A percentile compares a stretch with the other conserved stretches of the same genome.
phyloP scores from a whole-genome alignment of 2,113 vertebrate species.

The Amblyornis subalaris region DNA sequence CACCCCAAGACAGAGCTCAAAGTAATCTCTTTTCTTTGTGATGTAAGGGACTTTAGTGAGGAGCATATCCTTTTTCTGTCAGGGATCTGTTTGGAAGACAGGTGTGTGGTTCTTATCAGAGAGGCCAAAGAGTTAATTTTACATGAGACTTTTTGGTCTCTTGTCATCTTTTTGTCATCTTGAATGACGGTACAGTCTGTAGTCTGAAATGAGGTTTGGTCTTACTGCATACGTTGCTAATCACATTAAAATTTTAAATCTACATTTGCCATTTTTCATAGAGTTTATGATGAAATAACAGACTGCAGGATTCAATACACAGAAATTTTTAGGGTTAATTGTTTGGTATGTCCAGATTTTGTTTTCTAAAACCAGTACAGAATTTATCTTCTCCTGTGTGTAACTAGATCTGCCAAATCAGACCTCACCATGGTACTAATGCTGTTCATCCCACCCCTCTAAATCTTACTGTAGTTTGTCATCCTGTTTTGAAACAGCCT shows the following conservation, averaged over 20 bases:
- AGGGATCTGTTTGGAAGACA: not conserved
- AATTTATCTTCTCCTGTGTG: not conserved
- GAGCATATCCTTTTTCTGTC: not conserved
- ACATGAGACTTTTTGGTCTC: not conserved
- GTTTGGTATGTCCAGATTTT: not conserved
- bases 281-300: not conserved
- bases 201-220: not conserved
- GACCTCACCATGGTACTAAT: not conserved
- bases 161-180: not conserved
- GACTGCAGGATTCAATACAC: not conserved
- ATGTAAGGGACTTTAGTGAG: not conserved
- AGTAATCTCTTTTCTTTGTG: not conserved
- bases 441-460: not conserved
- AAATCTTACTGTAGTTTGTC: not conserved
- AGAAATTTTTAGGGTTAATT: not conserved
- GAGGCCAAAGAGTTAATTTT: not conserved
- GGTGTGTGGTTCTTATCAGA: not conserved
- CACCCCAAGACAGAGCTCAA: not conserved
- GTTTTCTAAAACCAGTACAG: not conserved
- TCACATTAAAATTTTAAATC: not conserved
- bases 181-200: not conserved
- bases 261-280: not conserved
- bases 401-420: not conserved
- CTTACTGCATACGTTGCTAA: not conserved
- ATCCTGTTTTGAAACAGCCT: not conserved